A percentile compares a stretch with the other conserved stretches of the same genome.
phyloP scores from a whole-genome alignment of 2,113 vertebrate species.

The Glareola pratincola region DNA sequence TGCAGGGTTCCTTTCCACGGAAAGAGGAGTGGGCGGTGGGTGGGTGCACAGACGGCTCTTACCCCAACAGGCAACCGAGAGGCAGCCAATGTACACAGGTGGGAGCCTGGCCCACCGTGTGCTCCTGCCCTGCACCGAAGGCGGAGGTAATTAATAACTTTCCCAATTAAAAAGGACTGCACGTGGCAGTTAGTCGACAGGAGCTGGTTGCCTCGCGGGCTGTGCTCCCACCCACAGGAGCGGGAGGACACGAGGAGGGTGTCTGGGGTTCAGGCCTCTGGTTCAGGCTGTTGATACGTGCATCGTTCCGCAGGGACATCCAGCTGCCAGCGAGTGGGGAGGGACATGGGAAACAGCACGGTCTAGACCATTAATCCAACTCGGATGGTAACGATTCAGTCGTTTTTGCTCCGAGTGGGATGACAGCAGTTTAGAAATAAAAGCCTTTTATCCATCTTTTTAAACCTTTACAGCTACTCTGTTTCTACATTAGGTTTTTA shows the following conservation, averaged over 20 bases:
- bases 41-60: not conserved
- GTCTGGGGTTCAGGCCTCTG: not conserved
- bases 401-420: not conserved
- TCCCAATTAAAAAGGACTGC: not conserved
- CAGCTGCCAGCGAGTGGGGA: not conserved
- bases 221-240: not conserved
- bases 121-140: not conserved
- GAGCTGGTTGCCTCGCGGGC: not conserved
- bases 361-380: not conserved
- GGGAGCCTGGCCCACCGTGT: rapidly evolving
- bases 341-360: not conserved
- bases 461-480: not conserved
- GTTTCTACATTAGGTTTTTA: not conserved
- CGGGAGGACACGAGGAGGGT: rapidly evolving
- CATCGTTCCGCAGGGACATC: not conserved
- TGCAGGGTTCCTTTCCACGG: not conserved
- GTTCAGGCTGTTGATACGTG: rapidly evolving
- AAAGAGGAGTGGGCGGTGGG: not conserved
- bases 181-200: not conserved
- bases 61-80: not conserved
- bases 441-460: not conserved
- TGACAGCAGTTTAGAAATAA: not conserved
- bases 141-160: not conserved
- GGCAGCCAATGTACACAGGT: not conserved
- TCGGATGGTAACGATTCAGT: not conserved